Evolutionary conservation across 2,888 invertebrate species (phyloP), one percentile per base, ranked within the genome.

Genomic region (Drosophila greeni): DNA sequence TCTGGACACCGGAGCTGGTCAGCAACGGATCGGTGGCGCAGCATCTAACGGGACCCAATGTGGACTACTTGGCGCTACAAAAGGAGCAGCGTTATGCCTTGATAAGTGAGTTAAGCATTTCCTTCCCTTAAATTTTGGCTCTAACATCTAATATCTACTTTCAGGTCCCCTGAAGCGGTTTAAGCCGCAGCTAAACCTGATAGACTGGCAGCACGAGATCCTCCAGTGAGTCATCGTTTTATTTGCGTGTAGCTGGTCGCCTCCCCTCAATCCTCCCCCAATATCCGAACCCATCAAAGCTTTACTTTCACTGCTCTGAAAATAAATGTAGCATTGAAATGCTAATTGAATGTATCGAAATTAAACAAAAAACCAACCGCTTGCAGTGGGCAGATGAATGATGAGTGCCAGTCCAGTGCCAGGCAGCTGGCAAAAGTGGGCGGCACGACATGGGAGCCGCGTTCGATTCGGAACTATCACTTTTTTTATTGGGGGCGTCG

Each of bases 111-210:
- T 85, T 31, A 1, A 24, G 23, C 6, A 6, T 20, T 29, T 11
- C 5, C 14, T 33, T 26, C 14, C 11, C 18, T 9, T 14, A 7
- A 16, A 37, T 20, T 20, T 2, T 1, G 45, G 18, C 45, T 18
- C 45, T 26, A 24, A 33, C 34, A 2, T n/a, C n/a, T n/a, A n/a
- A n/a, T 14, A 11, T 56, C 5, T 29, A 11, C 29, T 16, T 91
- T 91, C 90, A 93, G 93, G 91, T 81, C 91, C 92, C 12, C 90
- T 91, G 69, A 87, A 92, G 71, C 89, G 91, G 76, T 91, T 91
- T 85, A 91, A 93, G 56, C 93, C 93, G 24, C 89, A 91, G 34
- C 86, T 91, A 55, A 89, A 88, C 79, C 88, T 90, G 23, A 83
- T 90, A n/a, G 90, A 89, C 70, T 92, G 92, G 92, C 91, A 91